These are phyloP conservation scores for Rotaria magnacalcarata DNA, from an alignment of 2,888 invertebrate species.

Conservation along the genomic window DNA sequence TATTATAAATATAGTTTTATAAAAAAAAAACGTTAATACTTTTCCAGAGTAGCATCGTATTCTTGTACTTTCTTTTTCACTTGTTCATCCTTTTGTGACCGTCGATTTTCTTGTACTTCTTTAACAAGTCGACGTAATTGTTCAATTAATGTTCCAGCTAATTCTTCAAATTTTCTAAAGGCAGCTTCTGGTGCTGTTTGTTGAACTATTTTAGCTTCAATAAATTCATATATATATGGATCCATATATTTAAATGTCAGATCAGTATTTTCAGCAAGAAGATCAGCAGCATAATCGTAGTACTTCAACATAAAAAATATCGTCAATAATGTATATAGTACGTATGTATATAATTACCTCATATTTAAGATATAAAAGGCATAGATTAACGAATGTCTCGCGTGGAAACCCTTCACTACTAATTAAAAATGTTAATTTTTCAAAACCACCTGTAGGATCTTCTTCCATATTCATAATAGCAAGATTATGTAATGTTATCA, in stretches of 20 bases:
- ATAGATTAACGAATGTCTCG: constrained; percentile 90
- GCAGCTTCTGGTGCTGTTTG: constrained; percentile 94
- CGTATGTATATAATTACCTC: constrained; percentile 62
- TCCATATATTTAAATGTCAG: constrained; percentile 88
- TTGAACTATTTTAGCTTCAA: constrained; percentile 91
- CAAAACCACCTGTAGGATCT: constrained; percentile 85
- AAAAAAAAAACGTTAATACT: constrained; percentile 50
- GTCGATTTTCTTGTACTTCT: constrained; percentile 80
- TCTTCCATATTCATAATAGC: constrained; percentile 83
- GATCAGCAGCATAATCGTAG: constrained; percentile 92
- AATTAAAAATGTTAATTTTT: constrained; percentile 83
- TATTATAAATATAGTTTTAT: not conserved
- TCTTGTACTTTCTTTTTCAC: constrained; percentile 83
- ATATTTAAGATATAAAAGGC: constrained; percentile 89
- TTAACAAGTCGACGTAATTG: constrained; percentile 82
- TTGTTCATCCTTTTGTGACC: constrained; percentile 79
- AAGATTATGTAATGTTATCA: constrained; percentile 92
- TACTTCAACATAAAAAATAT: constrained; percentile 62
- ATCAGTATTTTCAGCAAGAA: constrained; percentile 91
- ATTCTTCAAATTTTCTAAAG: constrained; percentile 80
- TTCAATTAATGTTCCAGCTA: constrained; percentile 84
- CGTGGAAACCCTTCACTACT: constrained; percentile 93
- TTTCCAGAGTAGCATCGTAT: constrained; percentile 81
- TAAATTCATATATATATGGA: constrained; percentile 84
- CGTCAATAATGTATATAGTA: not conserved